Evolutionary conservation across 2,797 vertebrate species (phyloP), one percentile per base, ranked within the genome.

Genomic region (Pterois miles): DNA sequence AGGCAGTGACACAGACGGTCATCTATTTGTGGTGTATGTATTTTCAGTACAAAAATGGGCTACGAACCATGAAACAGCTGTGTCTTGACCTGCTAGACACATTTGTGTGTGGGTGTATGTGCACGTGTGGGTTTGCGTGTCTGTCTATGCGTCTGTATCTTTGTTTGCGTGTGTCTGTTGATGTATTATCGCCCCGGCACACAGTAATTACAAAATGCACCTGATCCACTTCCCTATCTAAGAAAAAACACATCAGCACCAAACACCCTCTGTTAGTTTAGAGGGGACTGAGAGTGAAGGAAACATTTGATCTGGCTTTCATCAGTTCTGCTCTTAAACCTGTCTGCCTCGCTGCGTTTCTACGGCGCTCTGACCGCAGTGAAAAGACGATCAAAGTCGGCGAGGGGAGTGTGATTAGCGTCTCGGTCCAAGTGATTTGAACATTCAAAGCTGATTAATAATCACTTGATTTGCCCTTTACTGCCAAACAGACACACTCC

Each of bases 121-220:
- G 27, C 11, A 18, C 9, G 38, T 10, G 4, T 66, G 50, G 57
- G 58, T 9, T 3, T n/a, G 58, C 29, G 40, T 62, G 53, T 60
- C 12, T 60, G 54, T 36, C n/a, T 36, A 0, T 68, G 40, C 0
- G 29, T 1, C 50, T 62, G n/a, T 36, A 12, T 74, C 62, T 76
- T 62, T 70, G 36, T 76, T 56, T 74, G 69, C 50, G 53, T 69
- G 48, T 71, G 48, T 66, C 43, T 84, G 70, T 59, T 46, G 4
- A 10, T 40, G 63, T 74, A 72, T 76, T 73, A 82, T 83, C 63
- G 8, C 74, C 38, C 53, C 52, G 33, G 84, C 80, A 88, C 76
- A 77, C 65, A 68, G 60, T 82, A 85, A 90, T 88, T 88, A 89
- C 76, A 83, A 90, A 82, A 87, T 59, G 63, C 88, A 90, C 86